Base-by-base conservation (phyloP, 2,113 vertebrate species). In the Polypterus senegalus region DNA sequence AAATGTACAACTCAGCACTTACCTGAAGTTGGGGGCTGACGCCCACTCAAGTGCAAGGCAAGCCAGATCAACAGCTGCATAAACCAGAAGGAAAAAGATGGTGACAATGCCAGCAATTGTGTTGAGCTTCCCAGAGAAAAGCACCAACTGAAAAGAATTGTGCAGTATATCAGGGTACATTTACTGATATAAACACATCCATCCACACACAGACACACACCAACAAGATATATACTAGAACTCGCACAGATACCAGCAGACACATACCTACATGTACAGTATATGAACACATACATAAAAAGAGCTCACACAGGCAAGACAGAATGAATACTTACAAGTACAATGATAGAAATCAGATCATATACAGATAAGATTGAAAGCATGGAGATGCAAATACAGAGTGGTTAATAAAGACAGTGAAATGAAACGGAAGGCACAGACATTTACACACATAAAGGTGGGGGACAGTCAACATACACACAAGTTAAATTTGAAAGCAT, bases 61-160 rank as follows among this genome's bases (percentile, higher is more conserved):
- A 62, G 91, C 92, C 77, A 94, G 68, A 60, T 93, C 92, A 67
- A 94, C 88, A 0, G 90, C 88, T 2, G 92, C 90, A 0, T 94
- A 94, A 59, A 94, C 92, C 76, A 95, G 53, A 59, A 95, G 82
- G 76, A 95, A 95, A 83, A 92, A 93, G 64, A 91, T 92, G 68
- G 91, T 91, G 64, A 92, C 92, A 0, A 95, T 88, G 47, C 88
- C 89, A 3, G 92, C 92, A 0, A 95, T 95, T 71, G 88, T 94
- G 83, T 95, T 95, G 63, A 96, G 87, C 72, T 96, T 87, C 9
- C 91, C 92, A 7, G 92, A 88, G 75, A 94, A 96, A 56, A 94
- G 82, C 6, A 94, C 91, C 53, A 91, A 74, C 92, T 96, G 72
- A 27, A 64, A 57, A 49, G 69, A 69, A 71, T 64, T 27, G 27